Evolutionary conservation across 35 echinoderm and acorn worm genomes (phyloP).

Genomic region (Ophioderma brevispina): DNA sequence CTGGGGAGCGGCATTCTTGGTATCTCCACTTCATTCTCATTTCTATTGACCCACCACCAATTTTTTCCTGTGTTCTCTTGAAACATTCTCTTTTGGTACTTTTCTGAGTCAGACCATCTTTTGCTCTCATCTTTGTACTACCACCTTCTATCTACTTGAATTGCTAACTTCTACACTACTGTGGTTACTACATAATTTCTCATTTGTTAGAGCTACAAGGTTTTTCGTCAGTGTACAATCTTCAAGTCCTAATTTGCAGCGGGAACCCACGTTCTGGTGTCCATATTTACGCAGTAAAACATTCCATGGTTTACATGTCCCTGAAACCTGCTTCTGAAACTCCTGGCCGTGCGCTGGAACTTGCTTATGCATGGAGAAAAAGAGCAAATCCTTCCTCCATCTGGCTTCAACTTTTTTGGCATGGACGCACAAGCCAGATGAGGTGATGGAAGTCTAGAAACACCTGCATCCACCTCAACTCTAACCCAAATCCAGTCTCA

Average conservation of each 20-base stretch:
- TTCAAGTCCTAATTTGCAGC: constrained; percentile 54
- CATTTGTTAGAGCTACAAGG: background rate
- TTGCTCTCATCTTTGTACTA: constrained; percentile 31
- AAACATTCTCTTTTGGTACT: background rate
- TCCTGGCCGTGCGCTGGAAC: constrained; percentile 70
- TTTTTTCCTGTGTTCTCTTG: too few species aligned
- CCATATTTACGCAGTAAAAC: constrained; percentile 70
- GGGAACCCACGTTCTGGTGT: constrained; percentile 65
- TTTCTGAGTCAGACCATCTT: background rate
- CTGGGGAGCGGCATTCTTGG: too few species aligned
- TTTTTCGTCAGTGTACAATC: too few species aligned
- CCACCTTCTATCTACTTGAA: constrained; percentile 58
- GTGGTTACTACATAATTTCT: too few species aligned
- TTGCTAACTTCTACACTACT: too few species aligned
- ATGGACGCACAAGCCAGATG: constrained; percentile 69
- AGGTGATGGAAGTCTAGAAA: constrained; percentile 89
- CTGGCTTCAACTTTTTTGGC: constrained; percentile 75
- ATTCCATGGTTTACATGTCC: constrained; percentile 83
- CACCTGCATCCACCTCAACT: constrained; percentile 71
- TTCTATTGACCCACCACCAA: too few species aligned
- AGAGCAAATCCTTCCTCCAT: constrained; percentile 94
- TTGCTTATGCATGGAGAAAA: constrained; percentile 99
- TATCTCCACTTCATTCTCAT: too few species aligned
- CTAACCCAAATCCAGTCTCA: constrained; percentile 47
- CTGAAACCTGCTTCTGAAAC: constrained; percentile 64